Percentiles rank a stretch among this genome's conserved stretches.
phyloP scores from a whole-genome alignment of 2,888 invertebrate genomes.

The Amphimallon solstitiale region DNA sequence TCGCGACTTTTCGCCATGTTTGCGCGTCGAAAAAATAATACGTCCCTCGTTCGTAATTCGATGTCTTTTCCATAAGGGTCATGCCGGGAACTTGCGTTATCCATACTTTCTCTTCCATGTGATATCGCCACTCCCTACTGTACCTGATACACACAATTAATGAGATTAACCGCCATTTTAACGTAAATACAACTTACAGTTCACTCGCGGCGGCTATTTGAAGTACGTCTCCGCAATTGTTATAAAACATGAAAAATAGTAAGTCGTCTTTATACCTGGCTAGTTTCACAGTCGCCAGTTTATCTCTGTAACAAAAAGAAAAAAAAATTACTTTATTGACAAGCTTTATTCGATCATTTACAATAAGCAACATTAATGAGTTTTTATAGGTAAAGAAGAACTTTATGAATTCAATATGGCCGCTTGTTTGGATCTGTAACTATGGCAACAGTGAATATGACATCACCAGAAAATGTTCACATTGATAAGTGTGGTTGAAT shows the following conservation, averaged over 20 bases:
- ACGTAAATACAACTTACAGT: slow-evolving; percentile 76
- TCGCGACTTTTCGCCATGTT: slow-evolving; percentile 98
- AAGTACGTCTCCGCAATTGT: slow-evolving; percentile 97
- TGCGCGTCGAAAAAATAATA: slow-evolving; percentile 99
- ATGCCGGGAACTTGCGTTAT: slow-evolving; percentile 97
- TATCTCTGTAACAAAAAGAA: slow-evolving; percentile 73
- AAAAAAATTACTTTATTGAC: not conserved
- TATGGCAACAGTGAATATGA: too few relatives aligned
- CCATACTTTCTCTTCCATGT: slow-evolving; percentile 99
- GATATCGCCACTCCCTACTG: slow-evolving; percentile 99
- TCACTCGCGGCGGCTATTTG: slow-evolving; percentile 97
- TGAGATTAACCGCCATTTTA: not conserved
- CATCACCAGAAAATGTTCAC: too few relatives aligned
- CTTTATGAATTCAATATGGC: too few relatives aligned
- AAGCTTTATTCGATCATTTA: too few relatives aligned
- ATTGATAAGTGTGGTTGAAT: too few relatives aligned
- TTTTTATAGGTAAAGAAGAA: too few relatives aligned
- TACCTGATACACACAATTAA: slow-evolving; percentile 71
- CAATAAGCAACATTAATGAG: too few relatives aligned
- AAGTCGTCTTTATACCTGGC: slow-evolving; percentile 98
- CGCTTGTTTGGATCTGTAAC: too few relatives aligned
- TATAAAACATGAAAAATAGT: slow-evolving; percentile 99
- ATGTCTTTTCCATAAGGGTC: slow-evolving; percentile 93
- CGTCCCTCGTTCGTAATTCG: slow-evolving; percentile 97
- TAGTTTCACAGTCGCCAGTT: slow-evolving; percentile 93